Conservation (phyloP, 2,113 vertebrate genomes). For the Orthonyx spaldingii region DNA sequence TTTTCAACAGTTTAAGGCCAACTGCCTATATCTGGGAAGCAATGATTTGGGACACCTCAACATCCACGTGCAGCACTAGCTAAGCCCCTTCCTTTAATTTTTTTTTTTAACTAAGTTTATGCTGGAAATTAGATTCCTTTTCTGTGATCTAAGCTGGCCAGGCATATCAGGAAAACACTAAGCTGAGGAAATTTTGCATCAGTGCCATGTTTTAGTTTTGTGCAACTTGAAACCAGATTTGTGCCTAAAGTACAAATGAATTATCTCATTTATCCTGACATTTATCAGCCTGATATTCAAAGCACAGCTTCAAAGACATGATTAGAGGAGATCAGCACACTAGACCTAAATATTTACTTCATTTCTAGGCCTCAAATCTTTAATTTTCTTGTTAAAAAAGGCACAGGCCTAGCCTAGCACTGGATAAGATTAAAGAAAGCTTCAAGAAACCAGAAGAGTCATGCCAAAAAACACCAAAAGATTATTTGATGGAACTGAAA, state of each 20-base stretch:
- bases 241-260: not conserved
- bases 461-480: conserved; percentile 21
- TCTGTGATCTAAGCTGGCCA: not conserved
- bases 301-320: conserved; percentile 39
- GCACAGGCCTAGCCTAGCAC: not conserved
- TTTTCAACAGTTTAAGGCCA: not conserved
- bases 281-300: conserved; percentile 47
- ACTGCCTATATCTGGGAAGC: not conserved
- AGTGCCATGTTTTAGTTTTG: not conserved
- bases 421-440: conserved; percentile 13
- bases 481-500: conserved; percentile 12
- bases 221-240: not conserved
- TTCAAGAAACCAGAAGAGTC: conserved; percentile 14
- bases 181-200: not conserved
- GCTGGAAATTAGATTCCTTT: not conserved
- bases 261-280: conserved; percentile 37
- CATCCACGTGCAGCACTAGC: not conserved
- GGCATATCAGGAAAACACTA: not conserved
- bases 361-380: conserved; percentile 23
- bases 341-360: conserved; percentile 53
- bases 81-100: not conserved
- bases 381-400: conserved; percentile 41
- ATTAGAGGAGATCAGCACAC: not conserved
- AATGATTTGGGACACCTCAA: not conserved
- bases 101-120: not conserved